Conservation (phyloP, 2,797 vertebrate species). For the Pterois miles region DNA sequence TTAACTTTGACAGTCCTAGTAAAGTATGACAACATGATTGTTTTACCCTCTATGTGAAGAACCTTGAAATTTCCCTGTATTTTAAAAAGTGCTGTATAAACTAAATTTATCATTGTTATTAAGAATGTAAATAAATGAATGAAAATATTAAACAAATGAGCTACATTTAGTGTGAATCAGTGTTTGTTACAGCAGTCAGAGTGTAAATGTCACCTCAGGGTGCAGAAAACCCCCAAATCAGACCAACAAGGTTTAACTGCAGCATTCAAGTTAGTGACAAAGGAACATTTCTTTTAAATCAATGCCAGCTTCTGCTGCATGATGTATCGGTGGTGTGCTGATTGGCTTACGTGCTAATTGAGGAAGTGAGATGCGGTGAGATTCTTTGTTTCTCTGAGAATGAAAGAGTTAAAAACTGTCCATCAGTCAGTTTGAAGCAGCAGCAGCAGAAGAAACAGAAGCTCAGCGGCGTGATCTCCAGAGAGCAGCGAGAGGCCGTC, state of each 20-base stretch:
- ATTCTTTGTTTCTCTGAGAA: slow-evolving; percentile 6
- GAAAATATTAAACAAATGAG: no score
- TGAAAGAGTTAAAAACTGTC: slow-evolving; percentile 42
- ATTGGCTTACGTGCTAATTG: neutral
- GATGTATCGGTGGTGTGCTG: neutral
- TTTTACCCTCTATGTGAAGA: no score
- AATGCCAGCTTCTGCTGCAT: neutral
- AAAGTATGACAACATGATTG: no score
- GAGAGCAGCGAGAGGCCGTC: slow-evolving; percentile 52
- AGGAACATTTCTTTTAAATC: no score
- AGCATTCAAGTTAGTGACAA: neutral
- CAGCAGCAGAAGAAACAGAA: slow-evolving; percentile 52
- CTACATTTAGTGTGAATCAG: no score
- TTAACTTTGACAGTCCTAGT: no score
- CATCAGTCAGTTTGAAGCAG: slow-evolving; percentile 51
- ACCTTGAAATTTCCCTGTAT: no score
- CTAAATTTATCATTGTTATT: no score
- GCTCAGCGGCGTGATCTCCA: slow-evolving; percentile 48
- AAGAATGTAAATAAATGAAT: no score
- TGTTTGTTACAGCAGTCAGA: no score
- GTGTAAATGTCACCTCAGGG: no score
- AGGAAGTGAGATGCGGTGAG: neutral
- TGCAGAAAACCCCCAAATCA: neutral
- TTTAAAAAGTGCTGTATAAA: no score
- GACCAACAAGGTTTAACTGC: neutral